Evolutionary conservation across 2,113 vertebrate genomes (phyloP), one percentile per base, ranked within the genome.

Genomic region (Salvator merianae): DNA sequence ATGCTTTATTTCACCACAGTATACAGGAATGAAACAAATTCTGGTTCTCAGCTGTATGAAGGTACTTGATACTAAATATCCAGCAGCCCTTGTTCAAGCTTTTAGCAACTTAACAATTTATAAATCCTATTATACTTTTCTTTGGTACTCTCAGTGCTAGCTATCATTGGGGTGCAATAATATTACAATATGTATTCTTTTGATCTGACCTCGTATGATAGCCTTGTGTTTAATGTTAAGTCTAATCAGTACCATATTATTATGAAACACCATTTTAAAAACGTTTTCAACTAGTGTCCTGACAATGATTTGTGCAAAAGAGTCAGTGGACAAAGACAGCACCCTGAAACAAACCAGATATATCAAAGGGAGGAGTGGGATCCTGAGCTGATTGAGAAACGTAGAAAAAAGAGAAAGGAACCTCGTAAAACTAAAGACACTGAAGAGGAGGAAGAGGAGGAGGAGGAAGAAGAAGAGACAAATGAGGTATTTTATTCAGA

Each of bases 251-350:
- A 55, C 47, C 50, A 2, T 73, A 55, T 65, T 59, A 3, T 75
- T 72, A 70, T 7, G 47, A 30, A 90, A 20, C 43, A 70, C 20
- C 22, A 55, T 71, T 82, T 77, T 30, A 75, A 70, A 77, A 70
- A 77, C 91, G 43, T 91, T 88, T 71, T 86, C 91, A 69, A 34
- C 26, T 90, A 99, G 99, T 99, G 96, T 94, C 87, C 96, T 66
- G 98, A 99, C 90, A 94, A 93, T 79, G 98, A 99, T 59, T 94
- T 99, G 90, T 94, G 95, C 82, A 90, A 94, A 79, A 97, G 97
- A 91, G 88, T 98, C 85, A 96, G 96, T 81, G 96, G 96, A 78
- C 95, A 97, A 93, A 97, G 96, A 85, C 98, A 98, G 86, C 93
- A 97, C 63, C 95, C 96, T 76, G 66, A 36, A 2, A 97, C 97